Base-by-base conservation (phyloP, 2,113 vertebrate species). In the Blennius ocellaris region DNA sequence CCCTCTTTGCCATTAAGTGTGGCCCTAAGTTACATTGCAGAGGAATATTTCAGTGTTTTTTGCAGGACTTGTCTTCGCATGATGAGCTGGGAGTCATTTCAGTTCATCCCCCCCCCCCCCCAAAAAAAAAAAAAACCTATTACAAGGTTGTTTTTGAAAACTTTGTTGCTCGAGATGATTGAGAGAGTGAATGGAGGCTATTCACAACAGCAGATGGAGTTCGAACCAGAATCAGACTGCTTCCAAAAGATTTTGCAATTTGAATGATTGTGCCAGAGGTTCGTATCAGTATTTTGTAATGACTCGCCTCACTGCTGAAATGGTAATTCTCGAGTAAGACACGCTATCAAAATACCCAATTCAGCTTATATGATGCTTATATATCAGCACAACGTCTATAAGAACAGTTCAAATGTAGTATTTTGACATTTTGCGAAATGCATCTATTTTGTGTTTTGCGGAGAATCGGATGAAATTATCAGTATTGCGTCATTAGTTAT, bases 1-100 rank as follows among this genome's bases (percentile, higher is more conserved):
- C 21, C 21, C 21, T 30, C 21, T 67, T 76, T 11, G 1, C 56
- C 71, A 77, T 84, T 81, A 69, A 78, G 52, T 5, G n/a, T 5
- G n/a, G 66, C 69, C 74, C 58, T n/a, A 36, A 82, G 80, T 77
- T 60, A 74, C 69, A 52, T 73, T 84, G 81, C 38, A 60, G 40
- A 60, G 14, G 55, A 36, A 65, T 30, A 30, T 30, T 30, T 30
- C 21, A 30, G 21, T 30, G 3, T 51, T 73, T 80, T 80, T 72
- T 21, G 61, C 48, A 45, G 62, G 43, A 68, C 38, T 1, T 60
- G 69, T 80, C 63, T 76, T 73, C 51, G 72, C 10, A 45, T 73
- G 68, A 83, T 77, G 65, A 82, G 59, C 41, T 70, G 40, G 6
- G 36, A 74, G 81, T 63, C 36, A 60, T 83, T 83, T 73, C 56